Evolutionary conservation across 2,797 vertebrate species (phyloP).

Genomic region (Ctenochaetus hawaiiensis): DNA sequence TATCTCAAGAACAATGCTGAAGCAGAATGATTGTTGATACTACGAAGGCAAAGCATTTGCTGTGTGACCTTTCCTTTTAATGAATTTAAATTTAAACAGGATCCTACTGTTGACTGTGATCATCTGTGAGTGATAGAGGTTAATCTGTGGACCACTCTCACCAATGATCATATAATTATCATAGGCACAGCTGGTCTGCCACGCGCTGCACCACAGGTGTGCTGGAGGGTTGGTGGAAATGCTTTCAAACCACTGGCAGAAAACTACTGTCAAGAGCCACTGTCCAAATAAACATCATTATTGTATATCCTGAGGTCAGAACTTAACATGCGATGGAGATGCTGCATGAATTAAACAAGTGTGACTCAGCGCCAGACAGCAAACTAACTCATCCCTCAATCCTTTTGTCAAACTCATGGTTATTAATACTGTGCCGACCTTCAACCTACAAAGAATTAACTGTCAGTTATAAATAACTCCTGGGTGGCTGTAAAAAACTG

Average conservation of each 20-base stretch:
- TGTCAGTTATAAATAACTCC: too few species aligned
- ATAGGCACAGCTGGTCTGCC: conserved; percentile 58
- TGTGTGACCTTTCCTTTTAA: conserved; percentile 57
- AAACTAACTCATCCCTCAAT: conserved; percentile 31
- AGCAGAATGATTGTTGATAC: conserved; percentile 23
- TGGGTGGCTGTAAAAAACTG: too few species aligned
- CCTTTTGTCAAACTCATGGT: conserved; percentile 10
- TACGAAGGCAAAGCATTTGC: conserved; percentile 21
- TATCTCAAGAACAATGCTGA: conserved; percentile 1
- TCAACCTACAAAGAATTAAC: conserved; percentile 21
- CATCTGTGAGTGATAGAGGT: conserved; percentile 58
- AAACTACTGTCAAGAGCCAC: conserved; percentile 49
- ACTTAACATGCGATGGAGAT: conserved; percentile 59
- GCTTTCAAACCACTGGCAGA: conserved; percentile 55
- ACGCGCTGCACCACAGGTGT: conserved; percentile 60
- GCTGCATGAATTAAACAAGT: conserved; percentile 58
- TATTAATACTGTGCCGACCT: not conserved
- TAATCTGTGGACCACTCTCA: conserved; percentile 57
- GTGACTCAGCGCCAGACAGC: conserved; percentile 44
- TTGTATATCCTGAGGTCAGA: conserved; percentile 63
- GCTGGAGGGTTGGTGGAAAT: conserved; percentile 52
- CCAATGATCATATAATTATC: conserved; percentile 70
- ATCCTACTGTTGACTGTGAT: conserved; percentile 47
- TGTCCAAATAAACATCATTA: conserved; percentile 75
- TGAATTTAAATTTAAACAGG: conserved; percentile 57